Percentiles rank a stretch among this genome's conserved stretches.
Conservation (phyloP, 37 sponge, comb jelly and placozoan species). For the Crambe crambe region DNA sequence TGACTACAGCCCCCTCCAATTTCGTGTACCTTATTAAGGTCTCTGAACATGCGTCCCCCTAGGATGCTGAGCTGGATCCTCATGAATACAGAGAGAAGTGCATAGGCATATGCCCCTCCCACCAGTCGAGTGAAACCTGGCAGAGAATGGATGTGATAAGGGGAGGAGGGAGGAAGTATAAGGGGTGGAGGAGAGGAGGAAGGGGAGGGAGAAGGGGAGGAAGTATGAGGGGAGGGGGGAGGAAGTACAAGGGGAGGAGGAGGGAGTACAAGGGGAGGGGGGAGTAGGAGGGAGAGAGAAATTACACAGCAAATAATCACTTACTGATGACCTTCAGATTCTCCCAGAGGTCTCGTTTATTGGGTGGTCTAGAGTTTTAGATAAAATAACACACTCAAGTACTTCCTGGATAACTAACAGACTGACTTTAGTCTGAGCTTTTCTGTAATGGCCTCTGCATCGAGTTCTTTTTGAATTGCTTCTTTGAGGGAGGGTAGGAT, state of each 20-base stretch:
- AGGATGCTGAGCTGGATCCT: constrained; percentile 43
- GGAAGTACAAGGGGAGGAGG: not conserved
- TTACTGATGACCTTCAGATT: constrained; percentile 43
- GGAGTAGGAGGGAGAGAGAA: not conserved
- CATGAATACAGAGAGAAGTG: constrained; percentile 28
- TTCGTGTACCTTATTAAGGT: not conserved
- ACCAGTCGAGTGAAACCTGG: constrained; percentile 46
- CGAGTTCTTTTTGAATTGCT: not conserved
- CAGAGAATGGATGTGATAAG: not conserved
- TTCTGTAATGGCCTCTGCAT: constrained; percentile 28
- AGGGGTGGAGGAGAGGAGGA: not conserved
- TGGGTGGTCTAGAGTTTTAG: constrained; percentile 20
- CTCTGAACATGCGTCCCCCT: constrained; percentile 23
- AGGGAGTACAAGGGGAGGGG: not conserved
- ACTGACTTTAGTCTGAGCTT: constrained; percentile 23
- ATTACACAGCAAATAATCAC: not conserved
- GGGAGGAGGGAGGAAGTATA: not conserved
- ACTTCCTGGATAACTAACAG: not conserved
- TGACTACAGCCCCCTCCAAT: not conserved
- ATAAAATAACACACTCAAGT: not conserved
- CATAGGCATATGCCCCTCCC: constrained; percentile 28
- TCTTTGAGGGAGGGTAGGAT: constrained; percentile 8
- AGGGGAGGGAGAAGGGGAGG: not conserved
- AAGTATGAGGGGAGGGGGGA: not conserved
- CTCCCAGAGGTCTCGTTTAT: constrained; percentile 43